Base-by-base conservation (phyloP, 2,888 invertebrate genomes). In the Mythimna vitellina region DNA sequence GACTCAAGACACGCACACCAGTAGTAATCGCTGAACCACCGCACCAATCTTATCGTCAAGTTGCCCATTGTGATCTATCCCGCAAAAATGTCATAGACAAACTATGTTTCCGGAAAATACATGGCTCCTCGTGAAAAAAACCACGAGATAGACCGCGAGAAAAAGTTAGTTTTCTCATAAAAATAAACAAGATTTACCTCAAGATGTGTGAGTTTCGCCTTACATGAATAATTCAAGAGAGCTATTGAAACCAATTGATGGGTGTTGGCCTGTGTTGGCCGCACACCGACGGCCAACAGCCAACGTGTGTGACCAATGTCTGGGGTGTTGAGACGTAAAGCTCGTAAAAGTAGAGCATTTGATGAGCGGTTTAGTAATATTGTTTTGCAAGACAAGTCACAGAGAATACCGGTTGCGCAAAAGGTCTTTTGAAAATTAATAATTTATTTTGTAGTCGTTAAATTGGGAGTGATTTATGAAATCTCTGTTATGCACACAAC, bases 151-250 rank as follows among this genome's bases (percentile, higher is more conserved):
- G 8, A 38, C 38, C 60, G 38, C 35, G 22, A 14, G 4, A 60
- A 60, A 51, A 60, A 38, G 22, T 35, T 35, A 14, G 38, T 38
- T 60, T 46, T 60, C 60, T 60, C 77, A 80, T 76, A 87, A 80
- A 87, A 78, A 84, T 84, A 85, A 82, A 78, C 76, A 84, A 83
- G 82, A 86, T 77, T 79, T 68, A 64, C 73, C 65, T 73, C 61
- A 60, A 79, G 68, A 80, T 74, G 78, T 78, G 77, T 73, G 75
- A 73, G 82, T 79, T 86, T 83, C 76, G 87, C 83, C 77, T 78
- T 72, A 72, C 66, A 79, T 92, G 89, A 89, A 92, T 92, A 83
- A 92, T 92, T 90, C 89, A 92, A 87, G 61, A 81, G 71, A 22
- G 61, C 72, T 83, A 89, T 89, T 88, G 86, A 89, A 86, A 85